Percentiles rank a stretch among this genome's conserved stretches.
Conservation (phyloP, 1,140 invertebrate genomes). For the Drosophila nigromelanica region DNA sequence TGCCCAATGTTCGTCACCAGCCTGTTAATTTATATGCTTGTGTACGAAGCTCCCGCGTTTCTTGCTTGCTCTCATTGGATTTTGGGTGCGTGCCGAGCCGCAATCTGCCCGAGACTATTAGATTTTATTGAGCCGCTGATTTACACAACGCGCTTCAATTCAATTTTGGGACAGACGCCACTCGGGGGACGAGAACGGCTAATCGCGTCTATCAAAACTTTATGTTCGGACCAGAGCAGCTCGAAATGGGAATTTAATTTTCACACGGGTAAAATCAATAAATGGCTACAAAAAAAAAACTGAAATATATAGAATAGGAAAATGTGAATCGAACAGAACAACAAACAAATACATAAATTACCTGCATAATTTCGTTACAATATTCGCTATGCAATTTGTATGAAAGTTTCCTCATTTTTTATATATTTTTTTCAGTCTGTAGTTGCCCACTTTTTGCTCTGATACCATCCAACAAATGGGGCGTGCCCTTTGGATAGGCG, state of each 20-base stretch:
- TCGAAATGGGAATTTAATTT: slow-evolving; percentile 76
- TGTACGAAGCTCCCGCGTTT: slow-evolving; percentile 21
- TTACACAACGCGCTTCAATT: slow-evolving; percentile 77
- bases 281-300: slow-evolving; percentile 19
- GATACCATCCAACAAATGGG: slow-evolving; percentile 40
- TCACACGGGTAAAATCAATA: slow-evolving; percentile 68
- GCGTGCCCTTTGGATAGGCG: slow-evolving; percentile 31
- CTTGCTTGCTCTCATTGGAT: slow-evolving; percentile 31
- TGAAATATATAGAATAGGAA: slow-evolving; percentile 7
- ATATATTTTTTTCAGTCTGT: background rate
- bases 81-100: slow-evolving; percentile 67
- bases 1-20: slow-evolving; percentile 6
- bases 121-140: slow-evolving; percentile 81
- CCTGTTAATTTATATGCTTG: slow-evolving; percentile 62
- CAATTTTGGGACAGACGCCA: slow-evolving; percentile 48
- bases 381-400: slow-evolving; percentile 48
- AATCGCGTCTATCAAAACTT: slow-evolving; percentile 58
- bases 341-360: slow-evolving; percentile 69
- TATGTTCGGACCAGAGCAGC: slow-evolving; percentile 37
- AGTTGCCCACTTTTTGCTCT: background rate
- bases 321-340: background rate
- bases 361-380: slow-evolving; percentile 62
- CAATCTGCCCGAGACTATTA: slow-evolving; percentile 75
- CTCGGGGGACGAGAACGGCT: slow-evolving; percentile 4
- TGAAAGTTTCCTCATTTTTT: slow-evolving; percentile 24